A percentile compares a stretch with the other conserved stretches of the same genome.
phyloP scores from a whole-genome alignment of 2,797 vertebrate species.

The Helostoma temminkii region DNA sequence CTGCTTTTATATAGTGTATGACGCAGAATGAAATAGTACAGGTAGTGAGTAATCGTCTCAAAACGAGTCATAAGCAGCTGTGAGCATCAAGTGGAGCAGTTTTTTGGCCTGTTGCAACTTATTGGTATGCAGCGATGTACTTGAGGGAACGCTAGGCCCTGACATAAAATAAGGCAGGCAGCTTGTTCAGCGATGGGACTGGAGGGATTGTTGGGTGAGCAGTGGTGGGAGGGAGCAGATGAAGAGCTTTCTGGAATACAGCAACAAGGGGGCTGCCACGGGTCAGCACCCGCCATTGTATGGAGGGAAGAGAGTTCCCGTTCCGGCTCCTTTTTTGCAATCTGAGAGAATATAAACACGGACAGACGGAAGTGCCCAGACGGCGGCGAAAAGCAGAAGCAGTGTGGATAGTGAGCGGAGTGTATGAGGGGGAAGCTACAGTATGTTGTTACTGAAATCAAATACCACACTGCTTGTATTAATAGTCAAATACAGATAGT shows the following conservation, averaged over 20 bases:
- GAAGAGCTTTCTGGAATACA: conserved; percentile 43
- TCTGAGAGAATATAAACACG: conserved; percentile 73
- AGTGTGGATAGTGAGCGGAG: conserved; percentile 29
- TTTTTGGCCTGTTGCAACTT: conserved; percentile 17
- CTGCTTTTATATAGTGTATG: background rate
- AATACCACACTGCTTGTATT: conserved; percentile 29
- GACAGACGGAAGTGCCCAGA: conserved; percentile 58
- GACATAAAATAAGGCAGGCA: conserved; percentile 2
- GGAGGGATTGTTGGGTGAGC: background rate
- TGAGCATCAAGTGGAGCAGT: background rate
- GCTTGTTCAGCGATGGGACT: conserved; percentile 10
- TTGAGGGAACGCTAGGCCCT: background rate
- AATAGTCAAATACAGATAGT: conserved; percentile 11
- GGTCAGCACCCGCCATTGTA: conserved; percentile 76
- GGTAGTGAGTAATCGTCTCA: conserved; percentile 24
- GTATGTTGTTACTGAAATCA: conserved; percentile 46
- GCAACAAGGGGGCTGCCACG: conserved; percentile 63
- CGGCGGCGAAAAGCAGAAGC: conserved; percentile 53
- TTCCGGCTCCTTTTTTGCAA: conserved; percentile 64
- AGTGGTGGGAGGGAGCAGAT: conserved; percentile 1
- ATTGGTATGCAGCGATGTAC: background rate
- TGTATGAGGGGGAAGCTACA: conserved; percentile 19
- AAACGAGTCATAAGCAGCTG: background rate
- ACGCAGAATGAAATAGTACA: conserved; percentile 20
- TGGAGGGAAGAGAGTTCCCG: conserved; percentile 69